phyloP scores from a whole-genome alignment of 1,140 invertebrate species.

The Drosophila insularis region DNA sequence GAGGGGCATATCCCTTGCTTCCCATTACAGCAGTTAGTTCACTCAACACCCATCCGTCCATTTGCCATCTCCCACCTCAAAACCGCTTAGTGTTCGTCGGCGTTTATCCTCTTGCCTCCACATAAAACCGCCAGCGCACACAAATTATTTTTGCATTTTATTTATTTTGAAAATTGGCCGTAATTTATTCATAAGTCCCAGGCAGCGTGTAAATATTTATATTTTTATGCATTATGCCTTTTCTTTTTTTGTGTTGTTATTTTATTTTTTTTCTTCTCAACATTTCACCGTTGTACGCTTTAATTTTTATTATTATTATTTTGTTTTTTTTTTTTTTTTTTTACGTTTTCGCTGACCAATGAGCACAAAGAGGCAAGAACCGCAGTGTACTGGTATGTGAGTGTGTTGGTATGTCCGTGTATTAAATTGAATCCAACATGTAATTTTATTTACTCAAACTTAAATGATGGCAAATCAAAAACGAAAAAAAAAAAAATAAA shows the following conservation, averaged over 20 bases:
- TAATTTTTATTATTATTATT: neutral
- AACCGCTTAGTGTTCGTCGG: neutral
- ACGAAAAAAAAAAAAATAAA: conserved; percentile 12
- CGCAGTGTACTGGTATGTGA: conserved; percentile 16
- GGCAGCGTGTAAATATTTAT: conserved; percentile 73
- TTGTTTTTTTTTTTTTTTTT: neutral
- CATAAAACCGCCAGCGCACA: conserved; percentile 58
- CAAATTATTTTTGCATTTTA: conserved; percentile 78
- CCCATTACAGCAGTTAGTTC: too few species aligned
- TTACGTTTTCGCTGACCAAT: conserved; percentile 16
- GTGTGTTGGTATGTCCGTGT: conserved; percentile 20
- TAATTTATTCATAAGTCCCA: conserved; percentile 77
- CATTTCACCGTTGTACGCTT: neutral
- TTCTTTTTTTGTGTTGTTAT: conserved; percentile 27
- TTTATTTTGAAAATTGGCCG: conserved; percentile 78
- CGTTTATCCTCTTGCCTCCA: conserved; percentile 24
- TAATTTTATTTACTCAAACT: conserved; percentile 76
- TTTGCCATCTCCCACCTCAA: neutral
- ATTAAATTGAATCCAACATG: conserved; percentile 70
- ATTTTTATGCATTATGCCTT: conserved; percentile 73
- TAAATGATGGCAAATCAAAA: conserved; percentile 62
- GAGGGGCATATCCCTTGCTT: too few species aligned
- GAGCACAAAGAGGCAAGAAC: conserved; percentile 24
- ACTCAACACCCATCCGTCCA: neutral
- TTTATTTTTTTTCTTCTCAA: conserved; percentile 29